phyloP scores from a whole-genome alignment of 2,888 invertebrate species.

The Eupsilia transversa region DNA sequence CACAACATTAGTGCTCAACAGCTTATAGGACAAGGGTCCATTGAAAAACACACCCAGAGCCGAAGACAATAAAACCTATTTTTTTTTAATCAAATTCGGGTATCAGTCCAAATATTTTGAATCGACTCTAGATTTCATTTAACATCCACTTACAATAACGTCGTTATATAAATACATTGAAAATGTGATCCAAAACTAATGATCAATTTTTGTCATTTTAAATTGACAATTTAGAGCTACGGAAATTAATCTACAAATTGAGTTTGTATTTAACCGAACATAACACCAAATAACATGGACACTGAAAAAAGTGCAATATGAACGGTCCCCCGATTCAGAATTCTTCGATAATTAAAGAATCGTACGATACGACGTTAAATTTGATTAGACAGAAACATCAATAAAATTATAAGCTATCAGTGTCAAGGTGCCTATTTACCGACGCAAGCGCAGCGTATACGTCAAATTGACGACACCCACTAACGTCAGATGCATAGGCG shows the following conservation, averaged over 20 bases:
- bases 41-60: slow-evolving; percentile 34
- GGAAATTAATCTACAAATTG: slow-evolving; percentile 10
- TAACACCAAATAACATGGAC: no score
- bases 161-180: slow-evolving; percentile 43
- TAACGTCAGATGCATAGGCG: not conserved
- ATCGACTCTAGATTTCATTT: slow-evolving; percentile 24
- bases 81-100: slow-evolving; percentile 42
- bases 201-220: slow-evolving; percentile 30
- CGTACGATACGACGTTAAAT: not conserved
- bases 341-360: not conserved
- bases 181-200: slow-evolving; percentile 60
- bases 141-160: slow-evolving; percentile 26
- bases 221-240: slow-evolving; percentile 47
- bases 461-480: not conserved
- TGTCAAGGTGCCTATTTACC: not conserved
- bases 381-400: slow-evolving; percentile 5
- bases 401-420: slow-evolving; percentile 6
- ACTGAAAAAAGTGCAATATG: slow-evolving; percentile 13
- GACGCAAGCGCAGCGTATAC: not conserved
- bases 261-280: not conserved
- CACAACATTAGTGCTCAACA: slow-evolving; percentile 56
- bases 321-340: slow-evolving; percentile 12
- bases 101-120: slow-evolving; percentile 40
- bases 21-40: slow-evolving; percentile 32
- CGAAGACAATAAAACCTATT: slow-evolving; percentile 27